A percentile compares a stretch with the other conserved stretches of the same genome.
Evolutionary conservation across 1,140 invertebrate species (phyloP).

Genomic region (Orius insidiosus): DNA sequence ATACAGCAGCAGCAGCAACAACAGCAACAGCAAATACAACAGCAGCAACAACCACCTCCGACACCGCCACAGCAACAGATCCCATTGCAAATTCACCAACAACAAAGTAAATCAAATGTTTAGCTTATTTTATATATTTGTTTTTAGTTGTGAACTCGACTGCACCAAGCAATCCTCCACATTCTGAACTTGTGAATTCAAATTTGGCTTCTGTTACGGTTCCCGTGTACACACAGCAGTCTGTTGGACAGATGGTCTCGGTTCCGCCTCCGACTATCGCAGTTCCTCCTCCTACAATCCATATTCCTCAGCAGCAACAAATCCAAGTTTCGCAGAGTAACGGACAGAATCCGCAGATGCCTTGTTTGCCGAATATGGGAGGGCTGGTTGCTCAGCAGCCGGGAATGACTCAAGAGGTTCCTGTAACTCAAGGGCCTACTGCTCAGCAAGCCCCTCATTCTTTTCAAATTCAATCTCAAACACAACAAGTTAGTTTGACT

Average conservation of each 20-base stretch:
- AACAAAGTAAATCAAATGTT: no score
- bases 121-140: not conserved
- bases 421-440: constrained; percentile 27
- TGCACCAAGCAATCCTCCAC: no score
- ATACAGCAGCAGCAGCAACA: constrained; percentile 18
- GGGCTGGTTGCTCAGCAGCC: constrained; percentile 23
- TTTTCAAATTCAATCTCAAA: constrained; percentile 2
- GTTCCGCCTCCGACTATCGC: constrained; percentile 15
- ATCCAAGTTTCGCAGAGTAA: constrained; percentile 4
- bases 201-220: not conserved
- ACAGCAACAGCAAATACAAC: constrained; percentile 2
- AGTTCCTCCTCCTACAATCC: constrained; percentile 15
- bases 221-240: constrained; percentile 6
- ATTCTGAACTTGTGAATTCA: no score
- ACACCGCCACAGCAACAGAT: constrained; percentile 6
- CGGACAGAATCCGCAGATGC: constrained; percentile 21
- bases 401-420: constrained; percentile 29
- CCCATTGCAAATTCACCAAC: not conserved
- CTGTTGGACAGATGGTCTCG: constrained; percentile 15
- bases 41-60: constrained; percentile 8
- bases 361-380: no score
- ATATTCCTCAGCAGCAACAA: constrained; percentile 3
- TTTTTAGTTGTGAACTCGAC: not conserved
- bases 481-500: constrained; percentile 24
- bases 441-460: constrained; percentile 7